These are phyloP conservation scores for Stenurella melanura DNA, from an alignment of 2,888 invertebrate species.

Conservation along the genomic window DNA sequence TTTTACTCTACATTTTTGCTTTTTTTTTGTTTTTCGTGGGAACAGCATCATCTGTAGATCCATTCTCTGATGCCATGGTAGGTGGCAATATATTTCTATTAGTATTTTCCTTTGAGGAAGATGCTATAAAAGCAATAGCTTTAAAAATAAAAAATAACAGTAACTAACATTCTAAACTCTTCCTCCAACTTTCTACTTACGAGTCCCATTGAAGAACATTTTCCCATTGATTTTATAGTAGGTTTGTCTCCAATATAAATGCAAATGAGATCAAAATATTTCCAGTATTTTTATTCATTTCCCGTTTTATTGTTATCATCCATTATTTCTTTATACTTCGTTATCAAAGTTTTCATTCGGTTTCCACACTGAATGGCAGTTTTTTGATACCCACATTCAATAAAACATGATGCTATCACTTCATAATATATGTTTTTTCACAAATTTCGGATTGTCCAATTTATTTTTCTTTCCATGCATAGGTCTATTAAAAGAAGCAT, in stretches of 20 bases:
- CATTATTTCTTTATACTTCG: background rate
- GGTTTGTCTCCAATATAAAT: background rate
- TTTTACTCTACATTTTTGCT: background rate
- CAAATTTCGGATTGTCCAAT: background rate
- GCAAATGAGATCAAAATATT: background rate
- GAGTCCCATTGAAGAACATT: background rate
- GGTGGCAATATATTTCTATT: background rate
- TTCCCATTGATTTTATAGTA: background rate
- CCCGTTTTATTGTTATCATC: background rate
- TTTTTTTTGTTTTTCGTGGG: background rate
- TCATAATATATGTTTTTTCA: conserved; percentile 1
- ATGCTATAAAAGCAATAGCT: background rate
- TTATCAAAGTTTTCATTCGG: background rate
- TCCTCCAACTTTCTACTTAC: background rate
- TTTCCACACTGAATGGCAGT: background rate
- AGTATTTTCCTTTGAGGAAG: background rate
- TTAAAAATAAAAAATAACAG: background rate
- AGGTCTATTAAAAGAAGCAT: background rate
- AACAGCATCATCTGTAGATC: background rate
- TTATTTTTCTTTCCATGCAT: background rate
- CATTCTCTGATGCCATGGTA: background rate
- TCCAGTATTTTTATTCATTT: background rate
- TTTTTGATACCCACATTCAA: background rate
- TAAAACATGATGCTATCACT: background rate
- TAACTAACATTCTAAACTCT: background rate